These are phyloP conservation scores for Dermolepida albohirtum DNA, from an alignment of 2,888 invertebrate genomes.

Conservation along the genomic window DNA sequence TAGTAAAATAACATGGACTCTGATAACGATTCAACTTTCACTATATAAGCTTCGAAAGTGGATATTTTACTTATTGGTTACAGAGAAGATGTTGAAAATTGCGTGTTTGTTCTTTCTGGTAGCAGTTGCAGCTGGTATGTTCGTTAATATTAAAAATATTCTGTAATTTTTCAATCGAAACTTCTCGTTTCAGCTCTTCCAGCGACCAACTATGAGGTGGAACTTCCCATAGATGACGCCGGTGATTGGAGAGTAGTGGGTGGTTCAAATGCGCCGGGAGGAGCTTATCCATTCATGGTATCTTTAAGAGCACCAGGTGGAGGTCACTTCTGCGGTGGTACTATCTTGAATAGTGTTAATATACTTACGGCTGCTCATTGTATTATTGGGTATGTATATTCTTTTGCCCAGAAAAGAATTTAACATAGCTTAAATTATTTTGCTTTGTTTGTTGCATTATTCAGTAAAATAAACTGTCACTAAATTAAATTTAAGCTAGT, in stretches of 20 bases:
- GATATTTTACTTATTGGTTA: background rate
- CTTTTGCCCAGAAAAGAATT: no score
- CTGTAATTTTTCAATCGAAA: background rate
- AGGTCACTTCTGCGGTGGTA: constrained; percentile 66
- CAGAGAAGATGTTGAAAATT: background rate
- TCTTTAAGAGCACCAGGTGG: constrained; percentile 61
- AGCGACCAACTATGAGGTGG: background rate
- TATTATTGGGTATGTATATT: constrained; percentile 59
- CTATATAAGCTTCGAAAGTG: no score
- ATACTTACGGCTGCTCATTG: constrained; percentile 69
- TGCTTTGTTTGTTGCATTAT: no score
- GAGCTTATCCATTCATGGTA: constrained; percentile 56
- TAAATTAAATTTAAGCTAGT: no score
- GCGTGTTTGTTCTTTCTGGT: background rate
- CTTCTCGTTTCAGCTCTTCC: constrained; percentile 25
- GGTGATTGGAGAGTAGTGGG: constrained; percentile 64
- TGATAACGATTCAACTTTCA: no score
- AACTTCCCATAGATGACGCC: constrained; percentile 27
- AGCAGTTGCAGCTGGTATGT: background rate
- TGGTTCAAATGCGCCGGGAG: constrained; percentile 62
- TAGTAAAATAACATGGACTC: no score
- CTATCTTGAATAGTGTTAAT: constrained; percentile 61
- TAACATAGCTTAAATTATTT: no score
- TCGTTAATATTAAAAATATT: background rate
- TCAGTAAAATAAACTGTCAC: no score